A percentile compares a stretch with the other conserved stretches of the same genome.
phyloP scores from a whole-genome alignment of 2,797 vertebrate species.

The Scarus forsteni region DNA sequence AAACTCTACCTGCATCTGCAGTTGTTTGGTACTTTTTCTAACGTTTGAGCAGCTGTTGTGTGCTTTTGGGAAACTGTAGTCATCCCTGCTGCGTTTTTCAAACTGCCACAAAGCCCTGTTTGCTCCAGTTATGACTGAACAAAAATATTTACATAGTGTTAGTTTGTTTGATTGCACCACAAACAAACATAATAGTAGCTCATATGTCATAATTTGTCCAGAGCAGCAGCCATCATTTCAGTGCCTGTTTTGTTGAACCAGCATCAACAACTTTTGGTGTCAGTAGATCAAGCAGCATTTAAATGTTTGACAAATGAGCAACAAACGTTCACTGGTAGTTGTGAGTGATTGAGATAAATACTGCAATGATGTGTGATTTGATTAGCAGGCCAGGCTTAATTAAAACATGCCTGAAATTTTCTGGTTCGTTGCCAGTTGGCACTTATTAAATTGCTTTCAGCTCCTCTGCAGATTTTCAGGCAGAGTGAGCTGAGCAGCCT shows the following conservation, averaged over 20 bases:
- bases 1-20: too few relatives aligned
- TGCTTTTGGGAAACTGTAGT: neutral
- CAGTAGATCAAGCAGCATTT: neutral
- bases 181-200: neutral
- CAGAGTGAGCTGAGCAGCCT: neutral
- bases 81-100: neutral
- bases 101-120: neutral
- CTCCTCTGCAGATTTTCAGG: conserved; percentile 12
- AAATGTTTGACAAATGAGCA: neutral
- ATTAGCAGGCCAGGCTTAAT: conserved; percentile 36
- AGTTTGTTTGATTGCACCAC: neutral
- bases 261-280: neutral
- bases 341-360: conserved; percentile 23
- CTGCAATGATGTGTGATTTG: conserved; percentile 25
- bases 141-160: neutral
- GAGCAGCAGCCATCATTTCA: neutral
- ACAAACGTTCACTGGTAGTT: conserved; percentile 9
- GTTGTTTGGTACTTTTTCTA: too few relatives aligned
- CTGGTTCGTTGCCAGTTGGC: conserved; percentile 36
- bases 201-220: neutral
- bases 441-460: conserved; percentile 19
- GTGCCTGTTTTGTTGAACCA: conserved; percentile 1
- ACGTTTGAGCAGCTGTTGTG: neutral
- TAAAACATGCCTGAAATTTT: conserved; percentile 33
- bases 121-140: neutral